Base-by-base conservation (phyloP, 2,888 invertebrate species). In the Agrilus cyanescens region DNA sequence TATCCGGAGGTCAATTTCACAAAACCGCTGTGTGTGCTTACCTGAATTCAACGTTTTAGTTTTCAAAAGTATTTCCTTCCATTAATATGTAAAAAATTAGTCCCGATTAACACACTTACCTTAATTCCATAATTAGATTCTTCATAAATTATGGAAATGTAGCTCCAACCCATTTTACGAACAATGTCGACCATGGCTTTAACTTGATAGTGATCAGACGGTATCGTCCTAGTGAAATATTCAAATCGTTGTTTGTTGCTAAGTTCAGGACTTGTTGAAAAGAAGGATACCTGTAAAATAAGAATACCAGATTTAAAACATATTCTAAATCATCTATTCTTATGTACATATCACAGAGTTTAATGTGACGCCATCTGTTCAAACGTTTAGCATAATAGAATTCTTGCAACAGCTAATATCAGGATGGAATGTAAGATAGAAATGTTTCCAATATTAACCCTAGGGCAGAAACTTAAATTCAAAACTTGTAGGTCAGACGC, bases 61-160 rank as follows among this genome's bases (percentile, higher is more conserved):
- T 10, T 10, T 10, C 25, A 25, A 25, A 6, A 10, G 12, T 12
- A 15, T 37, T 37, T 7, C 7, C 12, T 16, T 18, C 3, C 7
- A 8, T 7, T 37, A 18, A 37, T 10, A 29, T 10, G n/a, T 18
- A 14, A 16, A 12, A 6, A n/a, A 2, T 4, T 25, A 10, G 2
- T 10, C 10, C 10, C 14, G 36, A 4, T 34, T 13, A n/a, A 40
- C 14, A 34, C 4, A 60, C 65, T 64, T 60, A 87, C 93, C 82
- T 91, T 90, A 49, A 91, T 89, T 6, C 94, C 94, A 58, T 95
- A 95, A 69, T 89, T 93, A 45, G 91, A 91, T 65, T 95, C 94
- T 65, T 95, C 94, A 62, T 94, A 95, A 50, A 95, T 85, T 54
- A 95, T 88, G 40, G 93, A 93, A 14, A 95, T 85, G 67, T 94